A percentile compares a stretch with the other conserved stretches of the same genome.
Conservation (phyloP, 2,113 vertebrate species). For the Podilymbus podiceps region DNA sequence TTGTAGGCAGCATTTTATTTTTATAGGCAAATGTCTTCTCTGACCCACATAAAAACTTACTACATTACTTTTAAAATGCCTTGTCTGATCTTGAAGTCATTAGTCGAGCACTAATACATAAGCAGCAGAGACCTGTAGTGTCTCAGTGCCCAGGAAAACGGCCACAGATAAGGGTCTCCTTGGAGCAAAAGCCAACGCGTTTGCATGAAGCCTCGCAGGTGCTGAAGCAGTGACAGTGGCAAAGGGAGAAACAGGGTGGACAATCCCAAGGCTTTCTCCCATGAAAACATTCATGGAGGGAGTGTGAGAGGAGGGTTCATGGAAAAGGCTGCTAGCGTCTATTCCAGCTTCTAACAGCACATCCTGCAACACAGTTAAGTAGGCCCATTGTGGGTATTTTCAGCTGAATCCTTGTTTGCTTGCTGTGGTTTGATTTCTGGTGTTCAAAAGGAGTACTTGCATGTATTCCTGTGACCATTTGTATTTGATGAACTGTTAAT, state of each 20-base stretch:
- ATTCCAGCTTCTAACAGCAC: neutral
- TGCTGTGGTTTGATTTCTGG: neutral
- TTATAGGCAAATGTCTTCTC: neutral
- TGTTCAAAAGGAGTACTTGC: neutral
- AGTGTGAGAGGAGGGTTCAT: neutral
- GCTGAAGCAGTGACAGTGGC: neutral
- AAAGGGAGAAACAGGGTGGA: neutral
- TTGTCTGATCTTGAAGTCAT: neutral
- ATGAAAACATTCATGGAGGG: fast-evolving
- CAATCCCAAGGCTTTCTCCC: neutral
- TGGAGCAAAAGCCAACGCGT: neutral
- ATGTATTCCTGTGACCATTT: neutral
- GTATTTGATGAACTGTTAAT: neutral
- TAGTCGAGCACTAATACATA: neutral
- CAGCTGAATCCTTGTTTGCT: neutral
- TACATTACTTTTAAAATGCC: fast-evolving
- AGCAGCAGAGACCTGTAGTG: neutral
- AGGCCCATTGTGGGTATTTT: neutral
- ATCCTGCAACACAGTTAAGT: neutral
- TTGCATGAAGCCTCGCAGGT: fast-evolving
- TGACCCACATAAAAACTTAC: neutral
- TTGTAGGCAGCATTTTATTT: neutral
- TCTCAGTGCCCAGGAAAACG: neutral
- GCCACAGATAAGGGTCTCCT: neutral
- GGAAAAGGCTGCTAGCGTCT: neutral